Percentiles rank a stretch among this genome's conserved stretches.
Conservation (phyloP, 2,888 invertebrate species). For the Lasioglossum pauxillum region DNA sequence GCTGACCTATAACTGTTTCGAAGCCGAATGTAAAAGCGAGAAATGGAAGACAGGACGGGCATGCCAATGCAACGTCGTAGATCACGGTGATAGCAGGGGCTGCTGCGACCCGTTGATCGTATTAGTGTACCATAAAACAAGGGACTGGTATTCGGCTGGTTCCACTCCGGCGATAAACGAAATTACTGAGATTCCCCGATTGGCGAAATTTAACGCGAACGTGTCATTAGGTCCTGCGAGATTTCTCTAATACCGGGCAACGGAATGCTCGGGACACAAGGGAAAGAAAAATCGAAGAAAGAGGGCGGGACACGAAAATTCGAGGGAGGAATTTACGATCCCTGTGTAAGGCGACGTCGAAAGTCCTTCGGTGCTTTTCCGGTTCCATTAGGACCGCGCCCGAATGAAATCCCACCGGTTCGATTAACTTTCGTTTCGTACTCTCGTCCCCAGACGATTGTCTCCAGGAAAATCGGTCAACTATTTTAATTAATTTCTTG, state of each 20-base stretch:
- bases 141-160: slow-evolving; percentile 66
- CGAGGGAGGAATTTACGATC: slow-evolving; percentile 57
- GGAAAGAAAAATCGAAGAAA: slow-evolving; percentile 14
- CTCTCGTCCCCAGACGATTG: neutral
- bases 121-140: slow-evolving; percentile 42
- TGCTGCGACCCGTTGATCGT: slow-evolving; percentile 22
- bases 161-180: slow-evolving; percentile 73
- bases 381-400: slow-evolving; percentile 30
- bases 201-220: slow-evolving; percentile 65
- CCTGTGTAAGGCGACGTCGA: slow-evolving; percentile 11
- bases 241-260: slow-evolving; percentile 31
- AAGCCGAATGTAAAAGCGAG: slow-evolving; percentile 7
- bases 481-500: slow-evolving; percentile 42
- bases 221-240: slow-evolving; percentile 52
- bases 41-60: slow-evolving; percentile 23
- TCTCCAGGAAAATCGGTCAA: slow-evolving; percentile 24
- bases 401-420: slow-evolving; percentile 27
- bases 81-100: slow-evolving; percentile 19
- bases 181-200: slow-evolving; percentile 76
- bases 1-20: slow-evolving; percentile 26
- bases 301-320: slow-evolving; percentile 33
- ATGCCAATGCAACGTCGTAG: slow-evolving; percentile 22
- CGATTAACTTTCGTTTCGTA: slow-evolving; percentile 29
- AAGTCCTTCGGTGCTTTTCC: slow-evolving; percentile 27
- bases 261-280: slow-evolving; percentile 32